Evolutionary conservation across 2,888 invertebrate species (phyloP).

Genomic region (Pilophorus perplexus): DNA sequence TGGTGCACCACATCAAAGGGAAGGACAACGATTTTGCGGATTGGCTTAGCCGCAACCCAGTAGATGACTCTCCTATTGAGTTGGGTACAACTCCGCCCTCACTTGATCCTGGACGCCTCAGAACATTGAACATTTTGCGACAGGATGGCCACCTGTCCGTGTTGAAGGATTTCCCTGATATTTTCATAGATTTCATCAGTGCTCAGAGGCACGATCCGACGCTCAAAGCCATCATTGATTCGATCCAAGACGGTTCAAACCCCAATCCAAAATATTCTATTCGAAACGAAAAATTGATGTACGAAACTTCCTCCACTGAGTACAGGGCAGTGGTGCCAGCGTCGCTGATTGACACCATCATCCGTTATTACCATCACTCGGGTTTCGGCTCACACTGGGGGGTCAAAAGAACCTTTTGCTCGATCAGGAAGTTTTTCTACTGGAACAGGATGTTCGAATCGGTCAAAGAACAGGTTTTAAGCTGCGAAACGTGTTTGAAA

Average conservation of each 20-base stretch:
- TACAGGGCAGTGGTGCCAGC: constrained; percentile 1
- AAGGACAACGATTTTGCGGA: not conserved
- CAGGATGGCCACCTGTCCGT: not conserved
- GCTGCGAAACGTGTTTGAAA: constrained; percentile 4
- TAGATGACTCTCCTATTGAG: not conserved
- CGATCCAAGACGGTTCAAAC: not conserved
- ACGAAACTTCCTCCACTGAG: not conserved
- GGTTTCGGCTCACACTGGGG: constrained; percentile 18
- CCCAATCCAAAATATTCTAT: not conserved
- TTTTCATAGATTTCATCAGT: constrained; percentile 8
- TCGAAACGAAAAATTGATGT: not conserved
- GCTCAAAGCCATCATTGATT: constrained; percentile 10
- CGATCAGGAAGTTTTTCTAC: not conserved
- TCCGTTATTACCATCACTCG: constrained; percentile 20
- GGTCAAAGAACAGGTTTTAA: not conserved
- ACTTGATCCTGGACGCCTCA: not conserved
- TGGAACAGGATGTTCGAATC: not conserved
- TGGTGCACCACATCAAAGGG: not conserved
- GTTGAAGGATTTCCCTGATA: constrained; percentile 16
- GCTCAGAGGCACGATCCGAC: constrained; percentile 2
- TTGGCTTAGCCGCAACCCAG: constrained; percentile 4
- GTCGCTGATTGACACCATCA: not conserved
- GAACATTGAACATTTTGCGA: not conserved
- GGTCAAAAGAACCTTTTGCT: not conserved
- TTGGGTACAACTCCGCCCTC: not conserved